These are phyloP conservation scores for Aporophyla nigra DNA, from an alignment of 2,888 invertebrate species.

Conservation along the genomic window DNA sequence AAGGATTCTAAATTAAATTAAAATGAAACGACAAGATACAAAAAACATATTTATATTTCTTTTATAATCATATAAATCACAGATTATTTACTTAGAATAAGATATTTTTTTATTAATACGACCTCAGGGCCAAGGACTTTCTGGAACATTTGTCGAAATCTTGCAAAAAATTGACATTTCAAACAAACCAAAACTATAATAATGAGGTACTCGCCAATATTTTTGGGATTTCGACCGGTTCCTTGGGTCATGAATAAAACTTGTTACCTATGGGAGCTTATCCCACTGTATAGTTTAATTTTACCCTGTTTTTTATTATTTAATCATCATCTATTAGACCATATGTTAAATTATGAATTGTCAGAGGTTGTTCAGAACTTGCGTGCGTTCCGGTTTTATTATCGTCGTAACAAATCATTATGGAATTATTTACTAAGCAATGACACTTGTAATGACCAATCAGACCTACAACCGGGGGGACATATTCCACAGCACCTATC, in stretches of 20 bases:
- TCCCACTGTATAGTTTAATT: no score
- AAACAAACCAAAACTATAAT: neutral
- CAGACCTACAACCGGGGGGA: conserved; percentile 15
- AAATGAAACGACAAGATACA: no score
- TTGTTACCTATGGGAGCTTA: no score
- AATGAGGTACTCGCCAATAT: neutral
- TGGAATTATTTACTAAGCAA: conserved; percentile 22
- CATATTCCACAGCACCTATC: conserved; percentile 36
- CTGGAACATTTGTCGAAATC: neutral
- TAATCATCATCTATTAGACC: conserved; percentile 16
- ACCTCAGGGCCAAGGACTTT: neutral
- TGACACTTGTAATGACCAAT: conserved; percentile 28
- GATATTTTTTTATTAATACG: conserved; percentile 2
- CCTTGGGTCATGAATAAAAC: no score
- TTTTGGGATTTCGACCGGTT: no score
- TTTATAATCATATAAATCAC: no score
- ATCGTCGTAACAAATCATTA: conserved; percentile 19
- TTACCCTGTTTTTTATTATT: no score
- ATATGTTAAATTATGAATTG: conserved; percentile 17
- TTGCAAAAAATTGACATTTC: neutral
- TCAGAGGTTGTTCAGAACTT: conserved; percentile 27
- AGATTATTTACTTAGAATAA: neutral
- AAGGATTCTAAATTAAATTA: no score
- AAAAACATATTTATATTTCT: no score
- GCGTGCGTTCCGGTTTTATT: conserved; percentile 26